Conservation (phyloP, 1,140 invertebrate genomes). For the Reticulitermes speratus region DNA sequence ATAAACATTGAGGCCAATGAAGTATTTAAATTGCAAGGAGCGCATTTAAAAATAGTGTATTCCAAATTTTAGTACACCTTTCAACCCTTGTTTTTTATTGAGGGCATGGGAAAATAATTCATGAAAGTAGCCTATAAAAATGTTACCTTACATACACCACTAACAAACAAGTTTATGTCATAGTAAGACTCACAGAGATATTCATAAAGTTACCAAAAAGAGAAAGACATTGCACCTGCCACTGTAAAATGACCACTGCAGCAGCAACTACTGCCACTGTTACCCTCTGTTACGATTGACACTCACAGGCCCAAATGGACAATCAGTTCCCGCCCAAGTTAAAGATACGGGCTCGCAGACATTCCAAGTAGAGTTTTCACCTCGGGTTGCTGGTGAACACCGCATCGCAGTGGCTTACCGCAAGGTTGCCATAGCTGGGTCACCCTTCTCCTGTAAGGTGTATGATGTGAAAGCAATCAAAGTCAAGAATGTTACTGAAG, state of each 20-base stretch:
- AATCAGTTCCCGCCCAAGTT: constrained; percentile 83
- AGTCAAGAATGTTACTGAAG: constrained; percentile 87
- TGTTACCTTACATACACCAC: neutral
- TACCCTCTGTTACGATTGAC: constrained; percentile 11
- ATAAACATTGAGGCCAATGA: too few relatives aligned
- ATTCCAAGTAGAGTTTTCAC: constrained; percentile 85
- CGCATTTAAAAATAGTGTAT: too few relatives aligned
- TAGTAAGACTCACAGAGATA: neutral
- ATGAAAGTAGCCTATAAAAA: neutral
- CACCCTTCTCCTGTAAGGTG: constrained; percentile 90
- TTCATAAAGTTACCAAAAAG: neutral
- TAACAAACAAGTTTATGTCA: neutral
- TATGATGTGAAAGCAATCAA: constrained; percentile 93
- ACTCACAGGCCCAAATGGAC: constrained; percentile 75
- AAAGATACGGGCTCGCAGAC: constrained; percentile 67
- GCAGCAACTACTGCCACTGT: neutral
- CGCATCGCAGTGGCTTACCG: constrained; percentile 80
- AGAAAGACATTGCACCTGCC: neutral
- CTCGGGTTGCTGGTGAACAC: constrained; percentile 85
- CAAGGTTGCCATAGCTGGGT: constrained; percentile 75
- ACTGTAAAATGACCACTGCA: neutral
- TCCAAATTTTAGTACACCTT: too few relatives aligned
- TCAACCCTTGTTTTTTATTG: neutral
- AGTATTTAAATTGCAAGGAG: too few relatives aligned
- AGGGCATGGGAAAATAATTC: neutral